Base-by-base conservation (phyloP, 2,888 invertebrate species). In the Papilio protenor region DNA sequence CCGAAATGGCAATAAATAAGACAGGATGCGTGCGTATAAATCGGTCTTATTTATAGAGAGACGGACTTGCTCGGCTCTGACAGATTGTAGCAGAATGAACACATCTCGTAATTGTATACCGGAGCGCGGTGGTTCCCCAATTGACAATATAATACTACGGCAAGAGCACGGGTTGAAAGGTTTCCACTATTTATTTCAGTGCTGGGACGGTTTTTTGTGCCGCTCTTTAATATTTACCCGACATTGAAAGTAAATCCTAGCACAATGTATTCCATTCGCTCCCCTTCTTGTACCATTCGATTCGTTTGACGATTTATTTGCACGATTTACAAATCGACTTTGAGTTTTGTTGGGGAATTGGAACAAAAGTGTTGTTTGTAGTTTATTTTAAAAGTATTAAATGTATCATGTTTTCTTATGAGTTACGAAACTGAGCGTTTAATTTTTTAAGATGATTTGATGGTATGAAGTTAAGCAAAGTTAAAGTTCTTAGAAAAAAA, bases 1-100 rank as follows among this genome's bases (percentile, higher is more conserved):
- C 90, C 90, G 87, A 93, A 92, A 92, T 89, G 88, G 89, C 89
- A 86, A 94, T 94, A 94, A 93, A 93, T 93, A 90, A 89, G 90
- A 84, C 84, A 81, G 83, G 82, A 83, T 83, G 87, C 85, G 84
- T 83, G 86, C 84, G 87, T 89, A 93, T 93, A 93, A 93, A 91
- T 92, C 86, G 85, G 73, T 78, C 85, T 89, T 92, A 92, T 94
- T 93, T 93, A 93, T 91, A 88, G 87, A 81, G 82, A 82, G 87
- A 85, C 85, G 82, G 85, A 81, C 81, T 81, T 81, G 79, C 81
- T 81, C 75, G 81, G 82, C 82, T 81, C 87, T 88, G 94, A 94
- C 94, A 92, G 92, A 94, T 93, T 92, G 92, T 84, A 82, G 86
- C 82, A 81, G 88, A 87, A 93, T 93, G 92, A 92, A 93, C 92